Evolutionary conservation across 2,888 invertebrate species (phyloP).

Genomic region (Gymnocheta viridis): DNA sequence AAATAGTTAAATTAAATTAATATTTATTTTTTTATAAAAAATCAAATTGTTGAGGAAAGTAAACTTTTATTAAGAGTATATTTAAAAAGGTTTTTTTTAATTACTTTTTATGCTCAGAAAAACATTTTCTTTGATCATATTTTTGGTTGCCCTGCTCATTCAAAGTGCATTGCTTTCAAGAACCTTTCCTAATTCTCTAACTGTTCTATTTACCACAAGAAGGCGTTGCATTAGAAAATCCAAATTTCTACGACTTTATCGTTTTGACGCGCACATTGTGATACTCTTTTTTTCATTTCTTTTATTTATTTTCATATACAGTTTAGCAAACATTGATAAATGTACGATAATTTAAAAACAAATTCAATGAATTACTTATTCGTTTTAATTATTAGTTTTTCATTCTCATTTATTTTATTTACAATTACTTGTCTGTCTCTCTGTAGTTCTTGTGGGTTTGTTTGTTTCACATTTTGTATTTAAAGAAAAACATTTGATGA

Average conservation of each 20-base stretch:
- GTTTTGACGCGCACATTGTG: background rate
- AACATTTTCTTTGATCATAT: no score
- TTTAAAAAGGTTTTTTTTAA: no score
- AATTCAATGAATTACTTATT: slow-evolving; percentile 32
- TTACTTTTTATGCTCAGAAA: no score
- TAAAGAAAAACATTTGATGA: slow-evolving; percentile 21
- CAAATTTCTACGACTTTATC: background rate
- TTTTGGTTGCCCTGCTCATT: no score
- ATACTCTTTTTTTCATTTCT: slow-evolving; percentile 6
- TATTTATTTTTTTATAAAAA: no score
- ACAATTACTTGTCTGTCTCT: slow-evolving; percentile 11
- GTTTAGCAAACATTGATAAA: slow-evolving; percentile 40
- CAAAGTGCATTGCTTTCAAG: no score
- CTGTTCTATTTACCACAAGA: no score
- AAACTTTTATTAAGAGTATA: no score
- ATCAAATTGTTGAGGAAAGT: no score
- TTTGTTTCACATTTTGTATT: background rate
- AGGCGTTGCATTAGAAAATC: no score
- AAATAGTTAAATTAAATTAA: no score
- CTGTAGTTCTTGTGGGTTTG: background rate
- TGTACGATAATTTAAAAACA: slow-evolving; percentile 26
- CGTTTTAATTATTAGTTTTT: slow-evolving; percentile 32
- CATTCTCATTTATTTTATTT: slow-evolving; percentile 39
- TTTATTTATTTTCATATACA: slow-evolving; percentile 9
- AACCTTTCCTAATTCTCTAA: no score